Base-by-base conservation (phyloP, 1,140 invertebrate species). In the Achatina immaculata region DNA sequence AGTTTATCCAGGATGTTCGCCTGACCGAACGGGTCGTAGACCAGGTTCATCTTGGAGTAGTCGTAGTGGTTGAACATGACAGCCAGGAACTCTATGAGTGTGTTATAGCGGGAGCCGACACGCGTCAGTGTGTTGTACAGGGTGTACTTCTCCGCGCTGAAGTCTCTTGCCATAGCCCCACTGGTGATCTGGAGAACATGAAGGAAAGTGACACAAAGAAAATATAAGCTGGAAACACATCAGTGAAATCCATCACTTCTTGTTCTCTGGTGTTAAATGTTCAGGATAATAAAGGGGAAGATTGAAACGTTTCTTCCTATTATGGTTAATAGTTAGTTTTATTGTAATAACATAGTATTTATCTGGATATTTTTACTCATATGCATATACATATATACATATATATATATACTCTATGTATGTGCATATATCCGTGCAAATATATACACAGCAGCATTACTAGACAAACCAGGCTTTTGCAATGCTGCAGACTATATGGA, bases 151-250 rank as follows among this genome's bases (percentile, higher is more conserved):
- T 80, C 58, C 0, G 48, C 45, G 1, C 81, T 93, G 90, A 97
- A 97, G 69, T 95, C 94, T 74, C 95, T 94, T 0, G 95, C 95
- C 88, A 96, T 95, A 0, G 94, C 96, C 0, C 95, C 95, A 0
- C 96, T 94, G 0, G 96, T 97, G 3, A 71, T 71, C 68, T 71
- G 68, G 21, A 45, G 14, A n/a, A n/a, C 14, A 55, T 14, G 98
- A 87, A 7, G 98, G 94, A 0, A 97, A 96, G 14, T 55, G n/a
- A 55, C 51, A 55, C 51, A 16, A 16, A 55, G n/a, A 55, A 16
- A 55, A 55, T 55, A 55, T 16, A 55, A n/a, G 51, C n/a, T 55
- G 51, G 51, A 55, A 55, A 55, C 14, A 55, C n/a, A 55, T 55
- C 14, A 16, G 51, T 55, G 51, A n/a, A n/a, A 55, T 14, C n/a